These are phyloP conservation scores for Plutomurus gul DNA, from an alignment of 1,140 invertebrate genomes.

Conservation along the genomic window DNA sequence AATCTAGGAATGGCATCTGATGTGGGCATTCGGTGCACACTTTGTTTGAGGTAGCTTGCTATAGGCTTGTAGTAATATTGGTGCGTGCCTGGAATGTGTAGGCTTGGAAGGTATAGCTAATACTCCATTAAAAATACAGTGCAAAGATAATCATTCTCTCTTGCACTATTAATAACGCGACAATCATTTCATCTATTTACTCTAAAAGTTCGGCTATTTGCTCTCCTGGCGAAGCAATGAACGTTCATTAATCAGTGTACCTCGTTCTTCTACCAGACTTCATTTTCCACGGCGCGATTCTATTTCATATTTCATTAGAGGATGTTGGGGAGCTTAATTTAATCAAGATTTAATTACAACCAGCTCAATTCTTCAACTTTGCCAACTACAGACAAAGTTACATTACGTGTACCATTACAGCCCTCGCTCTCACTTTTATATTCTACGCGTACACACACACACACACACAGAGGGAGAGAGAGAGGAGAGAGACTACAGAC, in stretches of 20 bases:
- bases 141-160: background rate
- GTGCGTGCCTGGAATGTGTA: no score
- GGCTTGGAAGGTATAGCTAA: no score
- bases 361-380: conserved; percentile 27
- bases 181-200: conserved; percentile 20
- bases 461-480: background rate
- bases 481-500: no score
- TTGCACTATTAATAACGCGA: background rate
- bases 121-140: background rate
- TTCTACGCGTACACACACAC: background rate
- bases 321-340: conserved; percentile 20
- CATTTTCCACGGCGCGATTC: background rate
- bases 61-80: no score
- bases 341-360: conserved; percentile 28
- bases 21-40: no score
- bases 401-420: background rate
- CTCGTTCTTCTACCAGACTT: background rate
- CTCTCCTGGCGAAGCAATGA: background rate
- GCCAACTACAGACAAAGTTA: background rate
- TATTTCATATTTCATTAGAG: conserved; percentile 14
- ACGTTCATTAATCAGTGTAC: background rate
- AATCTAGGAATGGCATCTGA: no score
- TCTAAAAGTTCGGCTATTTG: background rate
- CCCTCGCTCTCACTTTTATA: background rate
- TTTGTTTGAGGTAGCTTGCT: no score